Evolutionary conservation across 2,888 invertebrate genomes (phyloP), one percentile per base, ranked within the genome.

Genomic region (Galerucella pusilla): DNA sequence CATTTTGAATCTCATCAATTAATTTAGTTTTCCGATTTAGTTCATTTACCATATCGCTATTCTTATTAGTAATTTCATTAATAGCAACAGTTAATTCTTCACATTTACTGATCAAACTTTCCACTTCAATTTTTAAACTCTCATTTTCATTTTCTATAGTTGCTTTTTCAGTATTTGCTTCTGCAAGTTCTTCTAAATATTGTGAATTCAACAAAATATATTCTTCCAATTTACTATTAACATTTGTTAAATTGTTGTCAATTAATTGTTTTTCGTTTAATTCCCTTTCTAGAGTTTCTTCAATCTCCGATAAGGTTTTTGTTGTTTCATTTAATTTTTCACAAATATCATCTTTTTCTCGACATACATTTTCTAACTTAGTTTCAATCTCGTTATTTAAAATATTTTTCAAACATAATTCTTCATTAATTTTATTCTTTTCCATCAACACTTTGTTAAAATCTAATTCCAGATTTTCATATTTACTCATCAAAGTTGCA

Each of bases 11-110:
- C 63, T 60, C 49, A 57, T 42, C 45, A 9, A 46, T 49, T 59
- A 57, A 64, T 60, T 72, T 64, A 7, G 66, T 60, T 67, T 73
- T 54, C 7, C 16, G 64, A 54, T 45, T 16, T 5, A 73, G 45
- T 45, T 70, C 14, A 64, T 25, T 45, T 14, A 46, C 10, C 5
- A 71, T 57, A 57, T 25, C 25, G 20, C 14, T 59, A 11, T 59
- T 66, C 3, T 60, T 65, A 16, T 12, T 25, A 20, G 46, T 60
- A 46, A 59, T 42, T 59, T 59, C 59, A 1, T 71, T 45, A 42
- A 59, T 25, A 59, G 10, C 45, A 16, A 28, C 28, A 20, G 25
- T 10, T 16, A 54, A 16, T 54, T 68, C 28, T 68, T 57, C 35
- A 28, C 11, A 20, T 61, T 73, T 60, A 1, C 54, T n/a, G 14